These are phyloP conservation scores for Agrotis exclamationis DNA, from an alignment of 2,888 invertebrate species.

Conservation along the genomic window DNA sequence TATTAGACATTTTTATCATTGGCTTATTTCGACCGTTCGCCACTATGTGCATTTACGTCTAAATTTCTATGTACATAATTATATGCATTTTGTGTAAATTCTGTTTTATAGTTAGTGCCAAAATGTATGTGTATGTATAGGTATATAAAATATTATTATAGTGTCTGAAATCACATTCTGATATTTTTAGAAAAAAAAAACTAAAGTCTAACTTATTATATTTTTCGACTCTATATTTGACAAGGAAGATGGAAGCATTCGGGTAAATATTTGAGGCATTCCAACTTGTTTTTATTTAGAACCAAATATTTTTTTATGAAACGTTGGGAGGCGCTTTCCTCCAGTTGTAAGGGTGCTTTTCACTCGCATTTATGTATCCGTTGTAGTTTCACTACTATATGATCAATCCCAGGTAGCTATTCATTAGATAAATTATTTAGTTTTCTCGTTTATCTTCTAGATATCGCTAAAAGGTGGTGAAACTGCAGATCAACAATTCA, in stretches of 20 bases:
- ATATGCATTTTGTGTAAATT: slow-evolving; percentile 56
- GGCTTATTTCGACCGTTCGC: slow-evolving; percentile 43
- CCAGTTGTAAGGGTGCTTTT: slow-evolving; percentile 58
- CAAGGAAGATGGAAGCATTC: slow-evolving; percentile 49
- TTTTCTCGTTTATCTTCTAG: slow-evolving; percentile 58
- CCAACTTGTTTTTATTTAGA: slow-evolving; percentile 66
- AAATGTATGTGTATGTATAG: slow-evolving; percentile 67
- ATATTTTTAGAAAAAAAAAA: slow-evolving; percentile 49
- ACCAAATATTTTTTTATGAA: slow-evolving; percentile 47
- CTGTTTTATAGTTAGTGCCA: slow-evolving; percentile 73
- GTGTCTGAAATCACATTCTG: slow-evolving; percentile 41
- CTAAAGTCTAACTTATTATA: slow-evolving; percentile 55
- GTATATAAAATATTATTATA: slow-evolving; percentile 42
- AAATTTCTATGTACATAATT: slow-evolving; percentile 62
- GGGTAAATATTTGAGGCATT: slow-evolving; percentile 66
- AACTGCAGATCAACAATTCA: slow-evolving; percentile 39
- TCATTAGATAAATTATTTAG: slow-evolving; percentile 47
- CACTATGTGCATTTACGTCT: slow-evolving; percentile 68
- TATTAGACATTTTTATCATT: slow-evolving; percentile 58
- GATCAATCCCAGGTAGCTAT: slow-evolving; percentile 40
- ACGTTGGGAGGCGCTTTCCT: slow-evolving; percentile 30
- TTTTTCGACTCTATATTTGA: slow-evolving; percentile 71
- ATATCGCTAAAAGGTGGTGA: slow-evolving; percentile 66
- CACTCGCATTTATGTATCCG: slow-evolving; percentile 58
- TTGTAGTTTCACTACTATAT: slow-evolving; percentile 38